phyloP scores from a whole-genome alignment of 2,797 vertebrate genomes.

The Ficedula albicollis region DNA sequence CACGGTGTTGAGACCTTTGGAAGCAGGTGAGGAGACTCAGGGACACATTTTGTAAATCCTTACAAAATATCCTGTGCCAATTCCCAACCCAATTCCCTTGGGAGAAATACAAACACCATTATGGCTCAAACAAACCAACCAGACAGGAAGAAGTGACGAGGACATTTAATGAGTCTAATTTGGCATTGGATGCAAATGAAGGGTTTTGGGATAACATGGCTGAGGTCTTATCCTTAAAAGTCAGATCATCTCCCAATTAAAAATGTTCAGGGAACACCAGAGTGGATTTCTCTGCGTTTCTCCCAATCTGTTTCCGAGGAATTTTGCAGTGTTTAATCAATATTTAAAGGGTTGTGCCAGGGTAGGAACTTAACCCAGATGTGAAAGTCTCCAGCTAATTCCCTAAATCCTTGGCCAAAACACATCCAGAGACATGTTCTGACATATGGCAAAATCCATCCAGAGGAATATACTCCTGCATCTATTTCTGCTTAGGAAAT shows the following conservation, averaged over 20 bases:
- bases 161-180: not conserved
- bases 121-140: fast-evolving
- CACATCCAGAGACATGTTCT: not conserved
- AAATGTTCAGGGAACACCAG: not conserved
- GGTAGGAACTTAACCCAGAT: not conserved
- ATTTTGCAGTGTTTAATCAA: not conserved
- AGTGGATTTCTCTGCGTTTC: not conserved
- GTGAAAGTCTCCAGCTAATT: not conserved
- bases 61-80: not conserved
- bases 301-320: not conserved
- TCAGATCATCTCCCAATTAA: not conserved
- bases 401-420: not conserved
- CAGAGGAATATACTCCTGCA: not conserved
- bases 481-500: not conserved
- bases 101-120: not conserved
- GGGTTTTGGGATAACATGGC: not conserved
- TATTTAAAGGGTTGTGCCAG: not conserved
- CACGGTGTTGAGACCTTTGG: not conserved
- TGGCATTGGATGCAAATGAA: not conserved
- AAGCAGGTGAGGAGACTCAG: not conserved
- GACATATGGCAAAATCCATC: too few species aligned
- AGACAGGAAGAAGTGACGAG: not conserved
- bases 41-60: not conserved
- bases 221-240: not conserved
- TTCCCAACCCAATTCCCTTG: not conserved